These are phyloP conservation scores for Diadophis punctatus DNA, from an alignment of 2,113 vertebrate species.

Conservation along the genomic window DNA sequence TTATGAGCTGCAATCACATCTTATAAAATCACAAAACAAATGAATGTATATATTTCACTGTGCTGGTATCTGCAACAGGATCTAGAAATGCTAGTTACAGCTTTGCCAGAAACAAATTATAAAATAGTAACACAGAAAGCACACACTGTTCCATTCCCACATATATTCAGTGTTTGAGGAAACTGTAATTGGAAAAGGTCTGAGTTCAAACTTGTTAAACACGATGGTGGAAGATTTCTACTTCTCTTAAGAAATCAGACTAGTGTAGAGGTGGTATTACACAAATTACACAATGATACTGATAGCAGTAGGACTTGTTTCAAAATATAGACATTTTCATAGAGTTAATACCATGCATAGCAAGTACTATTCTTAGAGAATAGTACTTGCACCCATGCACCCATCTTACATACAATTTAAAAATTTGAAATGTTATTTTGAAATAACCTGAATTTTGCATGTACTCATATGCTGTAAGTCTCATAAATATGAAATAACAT, in stretches of 20 bases:
- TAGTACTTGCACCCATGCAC: neutral
- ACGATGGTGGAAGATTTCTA: neutral
- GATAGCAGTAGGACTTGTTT: neutral
- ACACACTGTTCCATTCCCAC: neutral
- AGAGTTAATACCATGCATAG: neutral
- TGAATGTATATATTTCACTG: neutral
- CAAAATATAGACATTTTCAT: neutral
- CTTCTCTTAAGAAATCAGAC: neutral
- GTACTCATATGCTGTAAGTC: neutral
- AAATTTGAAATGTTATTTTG: neutral
- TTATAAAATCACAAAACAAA: neutral
- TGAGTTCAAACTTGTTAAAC: neutral
- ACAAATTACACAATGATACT: neutral
- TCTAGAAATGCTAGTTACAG: conserved; percentile 2
- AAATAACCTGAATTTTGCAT: neutral
- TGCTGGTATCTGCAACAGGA: neutral
- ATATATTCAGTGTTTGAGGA: neutral
- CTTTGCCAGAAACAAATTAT: conserved; percentile 15
- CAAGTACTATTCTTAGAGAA: neutral
- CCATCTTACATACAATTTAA: neutral
- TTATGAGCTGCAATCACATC: neutral
- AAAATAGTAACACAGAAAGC: conserved; percentile 7
- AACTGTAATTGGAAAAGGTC: neutral
- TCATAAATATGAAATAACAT: neutral
- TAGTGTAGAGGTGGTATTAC: neutral